Evolutionary conservation across 2,797 vertebrate genomes (phyloP).

Genomic region (Ptychadena robeensis): DNA sequence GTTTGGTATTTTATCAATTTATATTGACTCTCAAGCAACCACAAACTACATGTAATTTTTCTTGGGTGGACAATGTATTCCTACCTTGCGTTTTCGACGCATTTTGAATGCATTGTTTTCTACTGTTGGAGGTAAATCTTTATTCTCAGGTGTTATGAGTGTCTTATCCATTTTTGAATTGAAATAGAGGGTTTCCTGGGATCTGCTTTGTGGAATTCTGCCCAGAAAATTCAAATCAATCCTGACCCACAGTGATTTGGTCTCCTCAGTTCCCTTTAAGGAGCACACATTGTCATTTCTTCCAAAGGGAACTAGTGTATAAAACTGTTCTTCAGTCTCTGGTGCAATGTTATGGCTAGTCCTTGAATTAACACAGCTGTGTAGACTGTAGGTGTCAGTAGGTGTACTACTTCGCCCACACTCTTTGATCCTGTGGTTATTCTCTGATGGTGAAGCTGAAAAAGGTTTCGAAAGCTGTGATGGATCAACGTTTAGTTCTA

Average conservation of each 20-base stretch:
- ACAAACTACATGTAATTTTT: no score
- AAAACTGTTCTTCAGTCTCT: slow-evolving; percentile 84
- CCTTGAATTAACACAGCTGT: slow-evolving; percentile 72
- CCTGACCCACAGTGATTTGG: slow-evolving; percentile 91
- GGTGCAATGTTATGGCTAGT: slow-evolving; percentile 78
- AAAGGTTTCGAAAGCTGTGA: slow-evolving; percentile 73
- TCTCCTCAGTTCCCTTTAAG: slow-evolving; percentile 81
- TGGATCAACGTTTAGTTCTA: slow-evolving; percentile 70
- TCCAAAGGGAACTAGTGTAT: slow-evolving; percentile 94
- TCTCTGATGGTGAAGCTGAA: slow-evolving; percentile 65
- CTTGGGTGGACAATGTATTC: slow-evolving; percentile 36
- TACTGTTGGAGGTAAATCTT: slow-evolving; percentile 63
- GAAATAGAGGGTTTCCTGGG: slow-evolving; percentile 70
- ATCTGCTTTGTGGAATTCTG: slow-evolving; percentile 82
- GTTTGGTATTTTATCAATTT: no score
- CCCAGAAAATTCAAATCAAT: slow-evolving; percentile 93
- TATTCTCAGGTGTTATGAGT: slow-evolving; percentile 71
- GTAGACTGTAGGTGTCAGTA: slow-evolving; percentile 66
- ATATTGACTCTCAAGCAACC: no score
- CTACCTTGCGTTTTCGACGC: slow-evolving; percentile 93
- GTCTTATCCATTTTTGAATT: slow-evolving; percentile 71
- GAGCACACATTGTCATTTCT: slow-evolving; percentile 84
- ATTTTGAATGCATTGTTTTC: slow-evolving; percentile 79
- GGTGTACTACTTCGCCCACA: slow-evolving; percentile 61
- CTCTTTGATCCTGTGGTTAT: slow-evolving; percentile 75